Conservation (phyloP, 2,888 invertebrate genomes). For the Neria commutata region DNA sequence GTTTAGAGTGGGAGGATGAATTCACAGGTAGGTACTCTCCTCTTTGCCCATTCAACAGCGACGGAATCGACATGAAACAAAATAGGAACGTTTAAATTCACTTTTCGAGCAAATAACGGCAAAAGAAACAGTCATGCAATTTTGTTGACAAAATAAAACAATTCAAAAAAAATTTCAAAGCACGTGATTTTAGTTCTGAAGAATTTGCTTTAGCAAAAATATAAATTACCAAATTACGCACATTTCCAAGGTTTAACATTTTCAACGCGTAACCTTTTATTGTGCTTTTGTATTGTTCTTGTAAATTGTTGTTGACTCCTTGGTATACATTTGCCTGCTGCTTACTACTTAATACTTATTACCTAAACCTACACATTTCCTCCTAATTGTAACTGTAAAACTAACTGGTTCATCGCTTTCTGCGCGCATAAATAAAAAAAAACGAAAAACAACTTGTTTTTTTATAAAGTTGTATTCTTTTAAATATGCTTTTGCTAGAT, state of each 20-base stretch:
- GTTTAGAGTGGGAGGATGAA: slow-evolving; percentile 99
- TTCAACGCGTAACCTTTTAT: no score
- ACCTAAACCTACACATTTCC: background rate
- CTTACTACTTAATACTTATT: background rate
- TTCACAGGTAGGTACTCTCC: slow-evolving; percentile 89
- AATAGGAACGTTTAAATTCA: slow-evolving; percentile 60
- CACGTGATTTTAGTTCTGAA: no score
- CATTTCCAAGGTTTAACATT: background rate
- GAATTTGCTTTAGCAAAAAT: background rate
- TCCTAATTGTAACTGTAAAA: background rate
- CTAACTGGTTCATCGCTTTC: background rate
- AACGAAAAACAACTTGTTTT: no score
- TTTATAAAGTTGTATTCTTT: no score
- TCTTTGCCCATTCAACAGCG: slow-evolving; percentile 47
- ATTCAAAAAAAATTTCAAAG: slow-evolving; percentile 3
- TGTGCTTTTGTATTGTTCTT: slow-evolving; percentile 10
- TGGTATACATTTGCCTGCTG: slow-evolving; percentile 30
- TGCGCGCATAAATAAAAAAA: background rate
- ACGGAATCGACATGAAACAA: slow-evolving; percentile 62
- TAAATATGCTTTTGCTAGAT: no score
- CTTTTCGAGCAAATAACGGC: slow-evolving; percentile 27
- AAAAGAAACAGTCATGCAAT: no score
- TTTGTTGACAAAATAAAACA: slow-evolving; percentile 3
- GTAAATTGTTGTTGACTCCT: slow-evolving; percentile 17
- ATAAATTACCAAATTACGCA: background rate